These are phyloP conservation scores for Erinaceus europaeus DNA, from an alignment of 2,113 vertebrate species.

Conservation along the genomic window DNA sequence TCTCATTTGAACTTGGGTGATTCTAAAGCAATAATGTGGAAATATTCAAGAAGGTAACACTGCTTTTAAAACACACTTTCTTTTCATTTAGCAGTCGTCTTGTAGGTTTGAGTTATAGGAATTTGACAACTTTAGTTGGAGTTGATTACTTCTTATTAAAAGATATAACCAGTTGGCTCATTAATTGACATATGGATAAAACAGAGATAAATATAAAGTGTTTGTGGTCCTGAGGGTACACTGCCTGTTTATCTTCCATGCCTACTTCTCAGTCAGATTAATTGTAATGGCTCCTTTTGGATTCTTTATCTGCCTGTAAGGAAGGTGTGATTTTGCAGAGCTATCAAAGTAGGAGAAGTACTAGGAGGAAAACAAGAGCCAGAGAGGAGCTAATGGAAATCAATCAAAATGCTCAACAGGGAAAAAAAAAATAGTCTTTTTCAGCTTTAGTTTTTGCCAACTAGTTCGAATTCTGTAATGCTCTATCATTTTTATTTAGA, in stretches of 20 bases:
- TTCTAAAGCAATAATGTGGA: constrained; percentile 82
- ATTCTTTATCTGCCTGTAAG: constrained; percentile 47
- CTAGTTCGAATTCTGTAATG: background rate
- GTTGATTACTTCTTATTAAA: constrained; percentile 36
- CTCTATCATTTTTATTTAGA: background rate
- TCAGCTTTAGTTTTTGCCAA: background rate
- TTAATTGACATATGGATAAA: constrained; percentile 59
- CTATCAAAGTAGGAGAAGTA: background rate
- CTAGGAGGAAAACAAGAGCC: background rate
- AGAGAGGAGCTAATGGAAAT: background rate
- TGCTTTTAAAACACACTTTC: constrained; percentile 61
- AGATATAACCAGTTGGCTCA: constrained; percentile 40
- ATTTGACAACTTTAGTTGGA: constrained; percentile 44
- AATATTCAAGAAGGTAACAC: constrained; percentile 79
- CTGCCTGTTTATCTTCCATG: background rate
- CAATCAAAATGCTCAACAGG: background rate
- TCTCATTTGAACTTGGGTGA: constrained; percentile 84
- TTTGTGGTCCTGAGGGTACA: constrained; percentile 48
- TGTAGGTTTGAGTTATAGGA: constrained; percentile 29
- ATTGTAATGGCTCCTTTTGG: constrained; percentile 21
- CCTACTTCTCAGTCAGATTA: constrained; percentile 60
- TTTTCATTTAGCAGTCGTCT: constrained; percentile 57
- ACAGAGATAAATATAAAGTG: constrained; percentile 58
- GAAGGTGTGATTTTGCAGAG: constrained; percentile 29
- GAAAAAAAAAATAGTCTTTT: background rate